Percentiles rank a stretch among this genome's conserved stretches.
Evolutionary conservation across 2,888 invertebrate genomes (phyloP).

Genomic region (Phyto melanocephala): DNA sequence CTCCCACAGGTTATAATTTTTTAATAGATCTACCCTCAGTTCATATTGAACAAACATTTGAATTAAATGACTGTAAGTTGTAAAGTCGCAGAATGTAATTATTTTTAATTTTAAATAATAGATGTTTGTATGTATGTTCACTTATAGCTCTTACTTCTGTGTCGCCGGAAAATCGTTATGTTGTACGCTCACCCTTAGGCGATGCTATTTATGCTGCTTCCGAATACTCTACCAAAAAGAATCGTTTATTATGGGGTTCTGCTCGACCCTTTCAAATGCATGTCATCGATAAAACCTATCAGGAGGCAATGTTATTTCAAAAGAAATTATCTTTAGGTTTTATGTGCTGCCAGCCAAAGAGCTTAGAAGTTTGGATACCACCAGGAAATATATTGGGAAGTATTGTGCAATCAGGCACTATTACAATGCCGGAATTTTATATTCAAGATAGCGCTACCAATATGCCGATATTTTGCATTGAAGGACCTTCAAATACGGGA

Average conservation of each 20-base stretch:
- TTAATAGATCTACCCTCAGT: conserved; percentile 84
- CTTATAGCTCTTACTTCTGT: conserved; percentile 77
- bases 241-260: conserved; percentile 85
- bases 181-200: conserved; percentile 85
- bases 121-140: too few species aligned
- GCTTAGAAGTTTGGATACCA: conserved; percentile 86
- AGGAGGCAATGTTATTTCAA: conserved; percentile 87
- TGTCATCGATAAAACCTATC: conserved; percentile 89
- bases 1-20: conserved; percentile 85
- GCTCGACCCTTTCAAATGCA: conserved; percentile 87
- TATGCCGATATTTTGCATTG: conserved; percentile 83
- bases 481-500: conserved; percentile 84
- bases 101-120: not conserved
- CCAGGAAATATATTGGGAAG: conserved; percentile 86
- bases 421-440: conserved; percentile 84
- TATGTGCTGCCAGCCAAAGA: conserved; percentile 84
- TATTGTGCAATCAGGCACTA: conserved; percentile 84
- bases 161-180: conserved; percentile 86
- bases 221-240: conserved; percentile 82
- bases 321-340: conserved; percentile 85
- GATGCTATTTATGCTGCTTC: conserved; percentile 88
- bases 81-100: too few species aligned
- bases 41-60: conserved; percentile 89
- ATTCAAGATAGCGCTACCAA: conserved; percentile 84
- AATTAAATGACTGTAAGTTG: conserved; percentile 85